Evolutionary conservation across 2,113 vertebrate species (phyloP), one percentile per base, ranked within the genome.

Genomic region (Solea solea): DNA sequence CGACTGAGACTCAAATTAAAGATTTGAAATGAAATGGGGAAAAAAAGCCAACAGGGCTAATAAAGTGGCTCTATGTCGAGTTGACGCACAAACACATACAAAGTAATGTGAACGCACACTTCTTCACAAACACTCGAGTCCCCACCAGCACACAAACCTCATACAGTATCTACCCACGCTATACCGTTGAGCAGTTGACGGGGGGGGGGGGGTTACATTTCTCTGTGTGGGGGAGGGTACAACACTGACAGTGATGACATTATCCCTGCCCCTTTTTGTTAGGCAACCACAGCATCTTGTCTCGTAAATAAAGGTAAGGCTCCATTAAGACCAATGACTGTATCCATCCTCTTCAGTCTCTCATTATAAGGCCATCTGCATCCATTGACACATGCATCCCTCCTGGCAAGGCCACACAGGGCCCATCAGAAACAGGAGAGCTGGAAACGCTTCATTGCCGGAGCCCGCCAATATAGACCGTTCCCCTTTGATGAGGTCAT

Each of bases 171-270:
- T 46, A 55, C 21, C 27, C 9, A 15, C 8, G 3, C 45, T 58
- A 9, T 41, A 58, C 69, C 65, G 57, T 58, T 9, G 66, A 28
- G 28, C 8, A 2, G 50, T 13, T 74, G 84, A 76, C 84, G 76
- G 66, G 48, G 72, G 48, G 60, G 21, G n/a, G n/a, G n/a, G n/a
- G 86, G 76, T 87, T 77, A 90, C 76, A 66, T 53, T 55, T 8
- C 56, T 64, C 57, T n/a, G 46, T 2, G 40, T 39, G 52, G 54
- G 66, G 64, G 63, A 68, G 54, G 71, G 54, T 50, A 73, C 65
- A 76, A 76, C 66, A 51, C 74, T 77, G 90, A 89, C 80, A 86
- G 71, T 89, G 88, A 93, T 88, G 85, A 69, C 85, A 89, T 89
- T 90, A 93, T 90, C 55, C 42, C 72, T 48, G 77, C 44, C 74